Conservation (phyloP, 2,888 invertebrate species). For the Zygaena filipendulae region DNA sequence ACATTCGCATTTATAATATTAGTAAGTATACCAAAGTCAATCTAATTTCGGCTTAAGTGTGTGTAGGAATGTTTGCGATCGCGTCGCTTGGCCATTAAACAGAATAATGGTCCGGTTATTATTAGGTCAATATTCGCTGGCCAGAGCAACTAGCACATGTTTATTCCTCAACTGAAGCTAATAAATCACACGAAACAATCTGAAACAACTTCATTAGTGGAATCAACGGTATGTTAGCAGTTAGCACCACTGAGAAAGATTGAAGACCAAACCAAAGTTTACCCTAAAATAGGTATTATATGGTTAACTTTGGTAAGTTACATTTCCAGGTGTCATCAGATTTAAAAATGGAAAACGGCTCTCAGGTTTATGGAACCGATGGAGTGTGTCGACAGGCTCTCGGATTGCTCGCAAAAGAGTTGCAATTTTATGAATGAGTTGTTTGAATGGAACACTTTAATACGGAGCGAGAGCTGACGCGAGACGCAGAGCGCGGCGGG, state of each 20-base stretch:
- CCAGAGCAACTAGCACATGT: slow-evolving; percentile 45
- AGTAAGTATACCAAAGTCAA: slow-evolving; percentile 15
- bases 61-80: slow-evolving; percentile 35
- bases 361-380: slow-evolving; percentile 26
- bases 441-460: slow-evolving; percentile 61
- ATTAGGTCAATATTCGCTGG: slow-evolving; percentile 48
- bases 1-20: no score
- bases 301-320: no score
- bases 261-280: no score
- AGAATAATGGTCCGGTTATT: slow-evolving; percentile 48
- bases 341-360: no score
- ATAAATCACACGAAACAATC: slow-evolving; percentile 50
- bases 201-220: slow-evolving; percentile 56
- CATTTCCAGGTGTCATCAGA: no score
- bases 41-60: slow-evolving; percentile 24
- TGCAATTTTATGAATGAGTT: slow-evolving; percentile 66
- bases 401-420: slow-evolving; percentile 45
- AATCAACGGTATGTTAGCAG: no score
- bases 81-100: slow-evolving; percentile 40
- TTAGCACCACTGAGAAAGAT: no score
- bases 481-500: no score
- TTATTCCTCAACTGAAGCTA: slow-evolving; percentile 39
- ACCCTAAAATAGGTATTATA: no score
- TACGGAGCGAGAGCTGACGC: no score
- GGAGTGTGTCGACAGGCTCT: slow-evolving; percentile 38